phyloP scores from a whole-genome alignment of 2,888 invertebrate species.

The Temnothorax unifasciatus region DNA sequence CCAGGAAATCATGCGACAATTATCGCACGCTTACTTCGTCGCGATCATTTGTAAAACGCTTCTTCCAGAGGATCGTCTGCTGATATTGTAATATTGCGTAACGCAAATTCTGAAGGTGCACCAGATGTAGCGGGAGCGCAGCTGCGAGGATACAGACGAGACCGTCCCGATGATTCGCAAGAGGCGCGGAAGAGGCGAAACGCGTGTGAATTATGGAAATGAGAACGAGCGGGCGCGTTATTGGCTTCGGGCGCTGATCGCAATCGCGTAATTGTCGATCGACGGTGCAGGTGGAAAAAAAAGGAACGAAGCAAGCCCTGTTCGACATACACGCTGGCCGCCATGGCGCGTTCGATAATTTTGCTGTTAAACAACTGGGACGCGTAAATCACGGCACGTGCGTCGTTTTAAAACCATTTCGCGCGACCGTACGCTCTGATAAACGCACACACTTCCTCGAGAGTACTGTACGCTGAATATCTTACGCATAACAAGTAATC shows the following conservation, averaged over 20 bases:
- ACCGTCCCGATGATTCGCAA: slow-evolving; percentile 47
- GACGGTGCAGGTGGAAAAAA: slow-evolving; percentile 51
- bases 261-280: slow-evolving; percentile 76
- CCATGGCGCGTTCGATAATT: slow-evolving; percentile 59
- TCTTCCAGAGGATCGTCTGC: slow-evolving; percentile 1
- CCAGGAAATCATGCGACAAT: slow-evolving; percentile 21
- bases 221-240: slow-evolving; percentile 70
- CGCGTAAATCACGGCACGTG: slow-evolving; percentile 67
- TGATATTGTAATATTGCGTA: slow-evolving; percentile 52
- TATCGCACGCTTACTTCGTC: slow-evolving; percentile 17
- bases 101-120: slow-evolving; percentile 64
- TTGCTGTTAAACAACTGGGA: slow-evolving; percentile 70
- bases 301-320: slow-evolving; percentile 51
- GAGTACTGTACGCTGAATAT: neutral
- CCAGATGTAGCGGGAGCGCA: slow-evolving; percentile 66
- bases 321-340: slow-evolving; percentile 53
- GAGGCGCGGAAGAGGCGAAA: slow-evolving; percentile 66
- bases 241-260: slow-evolving; percentile 72
- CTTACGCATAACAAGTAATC: neutral
- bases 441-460: slow-evolving; percentile 29
- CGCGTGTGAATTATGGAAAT: slow-evolving; percentile 76
- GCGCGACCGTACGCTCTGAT: slow-evolving; percentile 39
- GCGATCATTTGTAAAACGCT: neutral
- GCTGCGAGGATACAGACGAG: slow-evolving; percentile 56
- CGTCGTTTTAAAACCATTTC: slow-evolving; percentile 57